Conservation (phyloP, 2,113 vertebrate species). For the Porphyrio hochstetteri region DNA sequence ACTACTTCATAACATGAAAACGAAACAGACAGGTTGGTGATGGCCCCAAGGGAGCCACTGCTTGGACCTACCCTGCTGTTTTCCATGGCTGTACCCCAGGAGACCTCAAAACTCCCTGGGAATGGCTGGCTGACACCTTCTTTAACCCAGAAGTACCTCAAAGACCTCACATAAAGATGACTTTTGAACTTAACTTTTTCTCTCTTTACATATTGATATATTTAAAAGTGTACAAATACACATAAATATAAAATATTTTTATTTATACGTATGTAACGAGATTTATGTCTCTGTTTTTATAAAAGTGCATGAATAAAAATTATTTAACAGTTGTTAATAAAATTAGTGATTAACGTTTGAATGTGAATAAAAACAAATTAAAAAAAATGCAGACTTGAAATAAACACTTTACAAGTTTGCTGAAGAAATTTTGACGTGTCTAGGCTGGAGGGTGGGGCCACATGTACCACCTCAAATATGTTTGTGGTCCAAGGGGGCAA, state of each 20-base stretch:
- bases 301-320: neutral
- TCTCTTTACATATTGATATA: neutral
- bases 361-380: neutral
- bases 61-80: neutral
- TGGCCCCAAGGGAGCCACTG: neutral
- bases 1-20: neutral
- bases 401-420: neutral
- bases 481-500: neutral
- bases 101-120: neutral
- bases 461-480: neutral
- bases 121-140: neutral
- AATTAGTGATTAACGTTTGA: neutral
- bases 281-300: neutral
- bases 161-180: neutral
- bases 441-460: neutral
- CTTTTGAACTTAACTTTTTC: neutral
- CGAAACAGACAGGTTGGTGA: neutral
- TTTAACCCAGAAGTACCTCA: neutral
- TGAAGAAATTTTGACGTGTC: neutral
- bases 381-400: neutral
- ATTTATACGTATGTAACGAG: neutral
- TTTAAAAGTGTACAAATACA: neutral
- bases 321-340: rapidly evolving
- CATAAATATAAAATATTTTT: neutral
- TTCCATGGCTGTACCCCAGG: neutral